Evolutionary conservation across 2,797 vertebrate genomes (phyloP).

Genomic region (Enteromius argenteus): DNA sequence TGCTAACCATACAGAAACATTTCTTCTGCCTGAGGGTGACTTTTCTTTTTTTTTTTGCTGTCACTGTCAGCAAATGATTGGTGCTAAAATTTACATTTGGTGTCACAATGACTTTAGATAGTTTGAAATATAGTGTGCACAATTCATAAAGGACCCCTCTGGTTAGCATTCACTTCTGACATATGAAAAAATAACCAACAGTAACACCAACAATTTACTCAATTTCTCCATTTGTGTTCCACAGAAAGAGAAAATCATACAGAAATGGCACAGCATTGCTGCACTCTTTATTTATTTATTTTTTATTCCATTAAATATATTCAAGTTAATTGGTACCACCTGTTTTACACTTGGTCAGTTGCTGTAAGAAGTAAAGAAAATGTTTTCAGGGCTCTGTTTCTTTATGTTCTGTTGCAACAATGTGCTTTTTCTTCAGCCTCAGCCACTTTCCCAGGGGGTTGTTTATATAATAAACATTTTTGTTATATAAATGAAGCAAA

Average conservation of each 20-base stretch:
- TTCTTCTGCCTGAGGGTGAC: not conserved
- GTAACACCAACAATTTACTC: not conserved
- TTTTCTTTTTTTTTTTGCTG: not conserved
- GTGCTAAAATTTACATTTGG: not conserved
- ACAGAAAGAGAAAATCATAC: not conserved
- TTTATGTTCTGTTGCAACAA: not conserved
- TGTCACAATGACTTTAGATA: not conserved
- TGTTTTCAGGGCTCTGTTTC: not conserved
- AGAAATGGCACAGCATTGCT: not conserved
- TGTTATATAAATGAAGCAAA: not conserved
- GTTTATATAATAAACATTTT: not conserved
- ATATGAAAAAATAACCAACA: not conserved
- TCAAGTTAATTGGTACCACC: not conserved
- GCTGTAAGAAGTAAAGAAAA: not conserved
- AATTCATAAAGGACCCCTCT: not conserved
- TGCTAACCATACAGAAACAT: conserved; percentile 21
- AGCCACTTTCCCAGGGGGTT: not conserved
- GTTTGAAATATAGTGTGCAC: not conserved
- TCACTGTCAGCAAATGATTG: not conserved
- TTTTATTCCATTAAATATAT: not conserved
- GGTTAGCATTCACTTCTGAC: not conserved
- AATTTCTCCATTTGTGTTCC: not conserved
- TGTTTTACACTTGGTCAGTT: not conserved
- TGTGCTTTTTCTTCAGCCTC: not conserved
- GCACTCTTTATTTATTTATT: not conserved